These are phyloP conservation scores for Pan paniscus DNA, from an alignment of 2,113 vertebrate species.

Conservation along the genomic window DNA sequence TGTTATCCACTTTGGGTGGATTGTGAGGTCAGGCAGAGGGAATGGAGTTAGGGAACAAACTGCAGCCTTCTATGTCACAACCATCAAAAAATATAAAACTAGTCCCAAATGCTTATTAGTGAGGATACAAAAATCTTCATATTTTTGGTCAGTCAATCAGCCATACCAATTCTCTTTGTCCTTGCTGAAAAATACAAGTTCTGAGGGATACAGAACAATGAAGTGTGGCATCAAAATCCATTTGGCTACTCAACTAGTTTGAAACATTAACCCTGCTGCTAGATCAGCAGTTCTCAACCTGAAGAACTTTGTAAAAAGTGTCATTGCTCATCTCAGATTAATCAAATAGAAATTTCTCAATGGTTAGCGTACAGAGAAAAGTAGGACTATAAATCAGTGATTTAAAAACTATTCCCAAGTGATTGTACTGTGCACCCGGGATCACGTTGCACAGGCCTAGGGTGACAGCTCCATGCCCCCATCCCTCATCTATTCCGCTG, in stretches of 20 bases:
- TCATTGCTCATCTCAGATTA: not conserved
- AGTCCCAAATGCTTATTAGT: not conserved
- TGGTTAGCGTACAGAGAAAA: too few relatives aligned
- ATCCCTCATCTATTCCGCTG: not conserved
- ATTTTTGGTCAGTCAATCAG: not conserved
- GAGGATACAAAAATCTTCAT: not conserved
- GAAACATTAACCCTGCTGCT: not conserved
- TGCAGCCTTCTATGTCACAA: not conserved
- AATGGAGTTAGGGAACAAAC: not conserved
- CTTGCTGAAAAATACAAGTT: not conserved
- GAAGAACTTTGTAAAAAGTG: not conserved
- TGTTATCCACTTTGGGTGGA: not conserved
- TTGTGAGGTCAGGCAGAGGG: not conserved
- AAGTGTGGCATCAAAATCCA: not conserved
- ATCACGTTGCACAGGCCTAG: not conserved
- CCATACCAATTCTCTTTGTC: not conserved
- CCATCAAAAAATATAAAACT: not conserved
- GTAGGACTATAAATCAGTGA: not conserved
- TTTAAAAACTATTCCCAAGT: not conserved
- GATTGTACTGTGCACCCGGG: not conserved
- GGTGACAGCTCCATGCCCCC: not conserved
- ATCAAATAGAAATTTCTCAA: not conserved
- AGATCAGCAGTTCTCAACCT: not conserved
- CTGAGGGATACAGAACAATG: not conserved
- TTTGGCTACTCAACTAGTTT: not conserved